phyloP scores from a whole-genome alignment of 1,140 invertebrate species.

The Drosophila miranda region DNA sequence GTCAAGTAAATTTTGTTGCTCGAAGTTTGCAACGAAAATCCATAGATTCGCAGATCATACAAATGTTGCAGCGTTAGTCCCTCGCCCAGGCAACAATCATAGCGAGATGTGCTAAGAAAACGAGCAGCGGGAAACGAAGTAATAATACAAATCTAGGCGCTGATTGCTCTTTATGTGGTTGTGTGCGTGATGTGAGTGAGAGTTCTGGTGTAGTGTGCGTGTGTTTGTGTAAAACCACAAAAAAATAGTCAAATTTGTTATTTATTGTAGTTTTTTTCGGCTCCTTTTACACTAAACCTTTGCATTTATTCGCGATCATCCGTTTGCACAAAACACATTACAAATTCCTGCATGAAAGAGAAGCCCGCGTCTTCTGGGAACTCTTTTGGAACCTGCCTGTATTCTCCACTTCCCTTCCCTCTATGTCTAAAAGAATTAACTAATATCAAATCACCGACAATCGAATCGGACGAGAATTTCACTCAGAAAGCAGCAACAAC shows the following conservation, averaged over 20 bases:
- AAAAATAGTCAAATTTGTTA: conserved; percentile 49
- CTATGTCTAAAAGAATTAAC: too few relatives aligned
- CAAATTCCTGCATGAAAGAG: conserved; percentile 13
- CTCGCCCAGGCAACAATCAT: background rate
- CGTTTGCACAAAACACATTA: conserved; percentile 7
- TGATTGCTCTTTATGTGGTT: conserved; percentile 6
- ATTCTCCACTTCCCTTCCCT: too few relatives aligned
- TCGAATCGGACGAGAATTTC: conserved; percentile 27
- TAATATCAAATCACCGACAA: too few relatives aligned
- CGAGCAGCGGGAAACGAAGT: background rate
- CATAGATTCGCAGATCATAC: conserved; percentile 15
- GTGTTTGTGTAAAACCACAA: conserved; percentile 47
- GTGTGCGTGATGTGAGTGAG: conserved; percentile 31
- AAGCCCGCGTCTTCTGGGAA: too few relatives aligned
- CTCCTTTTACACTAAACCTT: conserved; percentile 18
- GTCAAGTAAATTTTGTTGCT: conserved; percentile 44
- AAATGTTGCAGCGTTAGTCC: conserved; percentile 33
- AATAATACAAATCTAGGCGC: conserved; percentile 5
- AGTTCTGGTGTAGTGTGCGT: conserved; percentile 41
- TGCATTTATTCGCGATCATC: conserved; percentile 15
- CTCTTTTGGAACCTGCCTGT: too few relatives aligned
- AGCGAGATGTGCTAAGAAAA: conserved; percentile 5
- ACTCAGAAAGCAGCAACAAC: conserved; percentile 19
- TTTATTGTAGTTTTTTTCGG: conserved; percentile 29
- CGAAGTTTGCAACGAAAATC: conserved; percentile 2